Conservation (phyloP, 2,797 vertebrate genomes). For the Chlorospingus semifuscus region DNA sequence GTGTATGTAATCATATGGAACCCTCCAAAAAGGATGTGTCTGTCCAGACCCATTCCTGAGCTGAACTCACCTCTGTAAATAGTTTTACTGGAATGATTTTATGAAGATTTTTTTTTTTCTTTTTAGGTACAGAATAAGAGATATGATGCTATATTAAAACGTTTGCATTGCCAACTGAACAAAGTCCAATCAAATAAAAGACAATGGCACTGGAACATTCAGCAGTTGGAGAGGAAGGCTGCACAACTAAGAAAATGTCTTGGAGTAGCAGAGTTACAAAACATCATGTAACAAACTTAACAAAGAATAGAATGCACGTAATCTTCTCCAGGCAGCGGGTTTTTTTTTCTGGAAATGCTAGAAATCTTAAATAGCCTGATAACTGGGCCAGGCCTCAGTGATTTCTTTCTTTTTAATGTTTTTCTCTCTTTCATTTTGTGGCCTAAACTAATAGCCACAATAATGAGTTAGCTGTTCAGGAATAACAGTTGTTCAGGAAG, state of each 20-base stretch:
- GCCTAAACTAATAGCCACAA: not conserved
- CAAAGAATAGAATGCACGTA: not conserved
- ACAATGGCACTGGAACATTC: slow-evolving; percentile 79
- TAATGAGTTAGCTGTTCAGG: not conserved
- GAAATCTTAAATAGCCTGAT: not conserved
- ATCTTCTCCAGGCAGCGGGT: not conserved
- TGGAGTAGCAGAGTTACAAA: not conserved
- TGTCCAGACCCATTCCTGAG: not conserved
- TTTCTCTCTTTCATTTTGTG: not conserved
- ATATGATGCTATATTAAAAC: slow-evolving; percentile 85
- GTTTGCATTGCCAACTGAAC: slow-evolving; percentile 86
- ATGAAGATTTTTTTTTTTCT: not conserved
- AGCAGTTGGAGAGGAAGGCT: slow-evolving; percentile 79
- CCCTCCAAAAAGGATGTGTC: not conserved
- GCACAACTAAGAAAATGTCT: slow-evolving; percentile 75
- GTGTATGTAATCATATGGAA: not conserved
- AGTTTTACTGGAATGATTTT: not conserved
- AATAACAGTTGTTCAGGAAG: not conserved
- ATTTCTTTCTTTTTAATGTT: not conserved
- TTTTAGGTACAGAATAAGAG: slow-evolving; percentile 88
- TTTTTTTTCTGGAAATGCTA: not conserved
- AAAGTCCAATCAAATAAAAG: slow-evolving; percentile 79
- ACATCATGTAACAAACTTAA: not conserved
- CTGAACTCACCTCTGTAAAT: not conserved
- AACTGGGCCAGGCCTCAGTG: not conserved